phyloP scores from a whole-genome alignment of 2,888 invertebrate genomes.

The Erpobdella octoculata region DNA sequence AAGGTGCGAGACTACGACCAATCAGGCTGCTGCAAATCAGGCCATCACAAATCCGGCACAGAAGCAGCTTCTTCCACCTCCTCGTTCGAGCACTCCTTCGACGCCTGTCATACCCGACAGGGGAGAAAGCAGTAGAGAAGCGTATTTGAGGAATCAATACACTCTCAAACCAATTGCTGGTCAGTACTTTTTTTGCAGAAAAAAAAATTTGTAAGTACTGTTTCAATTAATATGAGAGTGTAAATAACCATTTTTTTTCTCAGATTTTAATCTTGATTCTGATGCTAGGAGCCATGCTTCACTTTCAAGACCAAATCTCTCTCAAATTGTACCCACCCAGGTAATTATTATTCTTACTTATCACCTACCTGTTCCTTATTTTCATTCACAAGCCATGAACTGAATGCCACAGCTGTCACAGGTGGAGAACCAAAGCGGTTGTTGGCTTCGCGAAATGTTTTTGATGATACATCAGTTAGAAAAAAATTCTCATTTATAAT shows the following conservation, averaged over 20 bases:
- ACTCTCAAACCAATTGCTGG: slow-evolving; percentile 11
- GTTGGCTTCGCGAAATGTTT: too few species aligned
- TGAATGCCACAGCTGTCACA: too few species aligned
- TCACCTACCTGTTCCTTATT: too few species aligned
- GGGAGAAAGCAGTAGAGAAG: slow-evolving; percentile 33
- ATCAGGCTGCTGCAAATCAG: slow-evolving; percentile 24
- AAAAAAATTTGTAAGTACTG: not conserved
- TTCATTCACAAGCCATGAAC: too few species aligned
- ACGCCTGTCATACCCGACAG: slow-evolving; percentile 36
- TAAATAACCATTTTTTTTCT: not conserved
- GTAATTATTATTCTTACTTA: not conserved
- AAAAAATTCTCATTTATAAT: too few species aligned
- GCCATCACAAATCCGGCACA: not conserved
- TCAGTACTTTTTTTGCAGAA: not conserved
- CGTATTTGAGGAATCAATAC: slow-evolving; percentile 25
- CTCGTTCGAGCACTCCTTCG: slow-evolving; percentile 33
- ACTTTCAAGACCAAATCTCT: not conserved
- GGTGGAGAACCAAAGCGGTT: too few species aligned
- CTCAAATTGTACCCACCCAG: not conserved
- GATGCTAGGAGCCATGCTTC: slow-evolving; percentile 15
- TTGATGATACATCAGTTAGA: too few species aligned
- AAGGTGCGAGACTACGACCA: slow-evolving; percentile 24
- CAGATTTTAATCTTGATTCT: not conserved
- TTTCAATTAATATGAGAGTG: not conserved
- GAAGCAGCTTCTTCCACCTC: slow-evolving; percentile 25